Conservation (phyloP, 2,888 invertebrate species). For the Tenthredo livida region DNA sequence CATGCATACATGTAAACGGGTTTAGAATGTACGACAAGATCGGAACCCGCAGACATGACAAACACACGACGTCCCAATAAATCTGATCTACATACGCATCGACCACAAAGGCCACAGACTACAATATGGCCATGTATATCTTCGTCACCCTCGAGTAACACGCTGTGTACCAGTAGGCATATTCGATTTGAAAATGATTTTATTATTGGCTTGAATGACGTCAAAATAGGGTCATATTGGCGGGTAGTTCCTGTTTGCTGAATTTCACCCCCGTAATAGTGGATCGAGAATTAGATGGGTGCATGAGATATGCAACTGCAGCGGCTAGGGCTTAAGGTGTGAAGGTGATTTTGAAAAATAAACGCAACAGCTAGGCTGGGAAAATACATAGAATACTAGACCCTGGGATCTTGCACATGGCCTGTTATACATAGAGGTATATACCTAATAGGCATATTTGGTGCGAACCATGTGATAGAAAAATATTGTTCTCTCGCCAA, state of each 20-base stretch:
- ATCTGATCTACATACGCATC: slow-evolving; percentile 69
- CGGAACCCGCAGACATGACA: neutral
- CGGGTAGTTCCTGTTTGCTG: slow-evolving; percentile 65
- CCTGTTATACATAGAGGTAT: neutral
- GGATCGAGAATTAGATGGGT: slow-evolving; percentile 25
- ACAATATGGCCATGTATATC: neutral
- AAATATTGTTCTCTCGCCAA: slow-evolving; percentile 48
- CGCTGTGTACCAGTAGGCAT: neutral
- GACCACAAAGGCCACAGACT: slow-evolving; percentile 2
- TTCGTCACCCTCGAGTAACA: neutral
- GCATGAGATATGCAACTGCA: neutral
- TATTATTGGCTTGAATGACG: slow-evolving; percentile 61
- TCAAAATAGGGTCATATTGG: slow-evolving; percentile 63
- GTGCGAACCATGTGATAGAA: slow-evolving; percentile 49
- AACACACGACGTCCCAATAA: slow-evolving; percentile 57
- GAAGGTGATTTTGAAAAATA: slow-evolving; percentile 35
- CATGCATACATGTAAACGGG: slow-evolving; percentile 39
- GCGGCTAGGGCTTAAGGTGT: neutral
- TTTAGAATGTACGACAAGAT: slow-evolving; percentile 16
- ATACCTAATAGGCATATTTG: slow-evolving; percentile 33
- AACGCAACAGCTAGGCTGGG: slow-evolving; percentile 19
- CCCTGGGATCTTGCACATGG: slow-evolving; percentile 20
- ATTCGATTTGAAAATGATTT: neutral
- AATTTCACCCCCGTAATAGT: neutral
- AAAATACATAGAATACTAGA: slow-evolving; percentile 6